Conservation (phyloP, 2,797 vertebrate genomes). For the Picus viridis region DNA sequence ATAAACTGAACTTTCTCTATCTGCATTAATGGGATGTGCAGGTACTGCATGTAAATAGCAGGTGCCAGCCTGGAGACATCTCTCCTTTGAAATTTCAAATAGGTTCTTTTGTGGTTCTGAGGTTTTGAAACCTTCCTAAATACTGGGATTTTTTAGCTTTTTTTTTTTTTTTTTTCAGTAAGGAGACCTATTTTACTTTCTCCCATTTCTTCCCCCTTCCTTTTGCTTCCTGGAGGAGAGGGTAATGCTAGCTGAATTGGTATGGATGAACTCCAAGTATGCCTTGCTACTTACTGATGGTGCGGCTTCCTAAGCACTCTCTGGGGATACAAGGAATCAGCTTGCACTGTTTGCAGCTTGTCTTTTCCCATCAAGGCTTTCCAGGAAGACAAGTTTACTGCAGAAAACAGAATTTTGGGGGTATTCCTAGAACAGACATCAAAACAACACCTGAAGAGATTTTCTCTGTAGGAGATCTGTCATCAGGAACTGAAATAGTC, state of each 20-base stretch:
- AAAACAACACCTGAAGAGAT: background rate
- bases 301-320: background rate
- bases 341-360: background rate
- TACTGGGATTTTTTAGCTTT: background rate
- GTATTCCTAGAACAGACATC: background rate
- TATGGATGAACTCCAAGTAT: background rate
- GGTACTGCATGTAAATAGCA: constrained; percentile 5
- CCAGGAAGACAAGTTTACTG: background rate
- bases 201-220: background rate
- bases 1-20: constrained; percentile 18
- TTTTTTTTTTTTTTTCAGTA: background rate
- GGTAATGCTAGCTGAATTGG: background rate
- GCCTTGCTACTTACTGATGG: background rate
- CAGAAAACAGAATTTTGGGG: background rate
- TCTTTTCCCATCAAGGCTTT: constrained; percentile 21
- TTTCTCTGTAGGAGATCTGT: background rate
- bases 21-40: constrained; percentile 2
- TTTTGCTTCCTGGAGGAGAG: background rate
- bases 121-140: background rate
- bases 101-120: background rate
- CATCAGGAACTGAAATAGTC: background rate
- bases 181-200: background rate
- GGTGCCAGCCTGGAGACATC: background rate
- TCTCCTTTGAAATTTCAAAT: constrained; percentile 39
- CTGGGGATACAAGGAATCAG: background rate